Base-by-base conservation (phyloP, 2,888 invertebrate genomes). In the Plagodis pulveraria region DNA sequence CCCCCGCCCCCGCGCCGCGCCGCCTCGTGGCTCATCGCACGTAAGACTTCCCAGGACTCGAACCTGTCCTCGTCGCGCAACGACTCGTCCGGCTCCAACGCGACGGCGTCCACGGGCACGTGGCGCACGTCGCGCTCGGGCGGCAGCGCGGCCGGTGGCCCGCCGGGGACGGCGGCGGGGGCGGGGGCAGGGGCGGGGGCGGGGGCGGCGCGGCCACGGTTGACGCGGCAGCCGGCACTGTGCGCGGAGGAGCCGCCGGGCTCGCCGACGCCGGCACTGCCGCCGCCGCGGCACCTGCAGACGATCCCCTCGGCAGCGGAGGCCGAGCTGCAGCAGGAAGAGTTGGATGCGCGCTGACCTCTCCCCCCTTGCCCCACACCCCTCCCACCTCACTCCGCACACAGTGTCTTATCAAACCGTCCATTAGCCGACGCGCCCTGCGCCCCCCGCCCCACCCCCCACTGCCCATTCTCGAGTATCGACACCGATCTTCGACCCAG, bases 21-120 rank as follows among this genome's bases (percentile, higher is more conserved):
- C 49, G 96, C 97, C 0, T 97, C 97, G 0, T 98, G 98, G 98
- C 91, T 97, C 62, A 96, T 98, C 34, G 97, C 97, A n/a, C 93
- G 98, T 53, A 98, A 98, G 88, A 97, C 98, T 0, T 97, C 97
- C 9, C 98, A 98, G 84, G 98, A 98, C 82, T 98, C 98, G 6
- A 98, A 97, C 86, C 89, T 98, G 68, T 97, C 97, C 48, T 97
- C 96, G 73, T 98, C 98, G 32, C 93, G 98, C 52, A 98, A 98
- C 87, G 98, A 98, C 86, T 98, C 98, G 10, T 97, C 97, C 0
- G 97, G 97, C 2, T 97, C 98, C 6, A 96, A 95, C 33, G 97
- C 97, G 12, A 97, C 97, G 1, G 97, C 97, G 34, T 97, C 97
- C 75, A 98, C 98, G 12, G 97, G 97, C 74, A 97, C 98, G 56